Evolutionary conservation across 2,888 invertebrate genomes (phyloP).

Genomic region (Pyrocoelia pectoralis): DNA sequence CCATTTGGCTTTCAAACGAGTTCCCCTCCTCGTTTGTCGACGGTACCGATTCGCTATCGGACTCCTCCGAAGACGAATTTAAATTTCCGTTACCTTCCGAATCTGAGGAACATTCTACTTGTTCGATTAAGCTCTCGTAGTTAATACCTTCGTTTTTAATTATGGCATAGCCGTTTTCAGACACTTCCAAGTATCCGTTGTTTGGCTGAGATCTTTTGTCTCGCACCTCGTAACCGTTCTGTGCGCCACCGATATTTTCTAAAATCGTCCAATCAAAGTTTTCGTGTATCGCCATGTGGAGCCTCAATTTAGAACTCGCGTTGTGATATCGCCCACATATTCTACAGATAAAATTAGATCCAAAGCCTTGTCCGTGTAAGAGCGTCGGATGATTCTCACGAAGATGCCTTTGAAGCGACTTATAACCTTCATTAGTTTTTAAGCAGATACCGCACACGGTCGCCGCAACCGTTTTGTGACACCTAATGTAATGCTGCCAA

Average conservation of each 20-base stretch:
- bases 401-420: slow-evolving; percentile 61
- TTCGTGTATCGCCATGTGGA: slow-evolving; percentile 67
- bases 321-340: slow-evolving; percentile 64
- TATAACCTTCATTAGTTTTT: slow-evolving; percentile 63
- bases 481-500: slow-evolving; percentile 67
- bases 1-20: slow-evolving; percentile 39
- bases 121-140: slow-evolving; percentile 55
- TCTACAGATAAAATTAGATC: slow-evolving; percentile 67
- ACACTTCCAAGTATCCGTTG: slow-evolving; percentile 13
- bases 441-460: slow-evolving; percentile 68
- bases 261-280: slow-evolving; percentile 56
- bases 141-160: slow-evolving; percentile 46
- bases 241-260: too few relatives aligned
- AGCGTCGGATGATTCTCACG: slow-evolving; percentile 61
- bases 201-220: slow-evolving; percentile 19
- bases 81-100: slow-evolving; percentile 26
- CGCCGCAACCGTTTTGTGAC: slow-evolving; percentile 65
- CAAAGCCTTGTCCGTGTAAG: slow-evolving; percentile 61
- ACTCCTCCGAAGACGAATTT: slow-evolving; percentile 24
- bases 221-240: too few relatives aligned
- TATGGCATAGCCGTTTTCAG: not conserved
- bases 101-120: slow-evolving; percentile 43
- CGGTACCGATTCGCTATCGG: slow-evolving; percentile 19
- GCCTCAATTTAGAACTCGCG: slow-evolving; percentile 63
- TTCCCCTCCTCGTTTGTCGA: slow-evolving; percentile 37